phyloP scores from a whole-genome alignment of 2,113 vertebrate species.

The Poecile atricapillus region DNA sequence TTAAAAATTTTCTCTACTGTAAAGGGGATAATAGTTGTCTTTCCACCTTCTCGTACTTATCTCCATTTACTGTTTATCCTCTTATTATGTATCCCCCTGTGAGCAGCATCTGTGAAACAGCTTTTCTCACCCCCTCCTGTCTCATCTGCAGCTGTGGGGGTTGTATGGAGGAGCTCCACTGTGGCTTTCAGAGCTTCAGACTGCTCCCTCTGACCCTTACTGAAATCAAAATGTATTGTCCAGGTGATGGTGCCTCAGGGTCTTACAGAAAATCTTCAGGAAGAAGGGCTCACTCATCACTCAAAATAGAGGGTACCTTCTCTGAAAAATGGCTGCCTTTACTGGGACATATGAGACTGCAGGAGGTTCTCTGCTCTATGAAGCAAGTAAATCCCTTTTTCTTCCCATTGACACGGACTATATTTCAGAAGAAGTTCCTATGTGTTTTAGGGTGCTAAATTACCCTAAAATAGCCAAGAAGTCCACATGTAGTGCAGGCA shows the following conservation, averaged over 20 bases:
- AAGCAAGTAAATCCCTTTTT: neutral
- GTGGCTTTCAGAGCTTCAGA: neutral
- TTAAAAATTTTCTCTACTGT: neutral
- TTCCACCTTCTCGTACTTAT: neutral
- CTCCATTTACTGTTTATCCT: neutral
- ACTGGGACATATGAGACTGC: neutral
- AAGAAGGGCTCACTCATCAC: neutral
- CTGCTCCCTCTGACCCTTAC: neutral
- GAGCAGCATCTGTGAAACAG: neutral
- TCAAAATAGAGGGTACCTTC: neutral
- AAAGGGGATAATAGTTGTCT: neutral
- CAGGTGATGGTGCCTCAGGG: neutral
- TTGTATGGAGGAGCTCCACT: neutral
- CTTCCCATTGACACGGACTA: fast-evolving
- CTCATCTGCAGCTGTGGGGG: neutral
- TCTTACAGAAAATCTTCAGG: neutral
- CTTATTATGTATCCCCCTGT: neutral
- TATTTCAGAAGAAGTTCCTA: neutral
- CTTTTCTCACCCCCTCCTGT: neutral
- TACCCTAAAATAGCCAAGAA: neutral
- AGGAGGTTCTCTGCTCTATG: neutral
- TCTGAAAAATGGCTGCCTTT: neutral
- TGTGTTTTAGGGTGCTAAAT: neutral
- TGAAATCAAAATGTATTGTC: neutral
- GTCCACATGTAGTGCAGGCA: neutral